Evolutionary conservation across 2,797 vertebrate genomes (phyloP).

Genomic region (Botia almorhae): DNA sequence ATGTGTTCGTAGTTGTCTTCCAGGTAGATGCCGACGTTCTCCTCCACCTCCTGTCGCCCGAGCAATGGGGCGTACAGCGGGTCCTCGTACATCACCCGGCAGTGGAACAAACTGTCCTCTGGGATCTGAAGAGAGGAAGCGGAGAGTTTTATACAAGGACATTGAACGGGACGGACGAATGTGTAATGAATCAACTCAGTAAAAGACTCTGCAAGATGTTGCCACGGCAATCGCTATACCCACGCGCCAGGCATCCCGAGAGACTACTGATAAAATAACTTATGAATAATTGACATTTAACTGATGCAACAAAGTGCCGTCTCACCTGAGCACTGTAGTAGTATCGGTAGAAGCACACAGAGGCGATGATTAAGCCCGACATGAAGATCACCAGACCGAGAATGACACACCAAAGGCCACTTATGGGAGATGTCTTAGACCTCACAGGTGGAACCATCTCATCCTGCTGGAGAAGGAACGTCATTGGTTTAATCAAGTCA

Average conservation of each 20-base stretch:
- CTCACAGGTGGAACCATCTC: slow-evolving; percentile 72
- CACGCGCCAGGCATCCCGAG: not conserved
- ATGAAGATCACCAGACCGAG: slow-evolving; percentile 86
- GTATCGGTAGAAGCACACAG: slow-evolving; percentile 88
- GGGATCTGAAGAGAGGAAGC: slow-evolving; percentile 76
- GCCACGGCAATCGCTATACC: slow-evolving; percentile 1
- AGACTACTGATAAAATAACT: not conserved
- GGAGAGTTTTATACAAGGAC: slow-evolving; percentile 35
- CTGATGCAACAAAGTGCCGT: not conserved
- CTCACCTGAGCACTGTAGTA: slow-evolving; percentile 88
- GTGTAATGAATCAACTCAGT: not conserved
- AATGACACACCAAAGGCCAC: slow-evolving; percentile 85
- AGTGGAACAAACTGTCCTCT: slow-evolving; percentile 90
- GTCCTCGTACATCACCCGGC: slow-evolving; percentile 88
- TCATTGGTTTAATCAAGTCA: not conserved
- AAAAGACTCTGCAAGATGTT: slow-evolving; percentile 3
- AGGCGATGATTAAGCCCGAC: slow-evolving; percentile 86
- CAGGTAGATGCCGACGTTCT: slow-evolving; percentile 90
- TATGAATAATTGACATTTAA: slow-evolving; percentile 9
- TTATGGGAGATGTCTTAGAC: slow-evolving; percentile 79
- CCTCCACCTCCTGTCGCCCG: slow-evolving; percentile 86
- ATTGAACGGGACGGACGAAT: not conserved
- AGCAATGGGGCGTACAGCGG: slow-evolving; percentile 82
- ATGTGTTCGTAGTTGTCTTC: slow-evolving; percentile 93
- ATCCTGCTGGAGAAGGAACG: slow-evolving; percentile 72